phyloP scores from a whole-genome alignment of 2,797 vertebrate genomes.

The Phaenicophaeus curvirostris region DNA sequence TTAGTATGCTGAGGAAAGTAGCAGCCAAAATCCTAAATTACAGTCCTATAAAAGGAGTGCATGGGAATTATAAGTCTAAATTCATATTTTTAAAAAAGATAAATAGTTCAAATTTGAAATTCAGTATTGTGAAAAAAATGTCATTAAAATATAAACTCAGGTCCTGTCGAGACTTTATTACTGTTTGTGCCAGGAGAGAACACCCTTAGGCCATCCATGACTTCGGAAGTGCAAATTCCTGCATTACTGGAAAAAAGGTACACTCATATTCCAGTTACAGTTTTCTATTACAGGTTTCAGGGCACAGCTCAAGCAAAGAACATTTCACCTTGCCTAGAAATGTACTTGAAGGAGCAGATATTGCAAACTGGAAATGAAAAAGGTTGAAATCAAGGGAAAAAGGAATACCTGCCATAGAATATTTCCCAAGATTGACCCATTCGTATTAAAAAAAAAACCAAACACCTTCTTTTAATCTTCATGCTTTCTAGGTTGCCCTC shows the following conservation, averaged over 20 bases:
- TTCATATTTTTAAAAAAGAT: background rate
- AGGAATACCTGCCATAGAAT: background rate
- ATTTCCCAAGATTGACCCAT: background rate
- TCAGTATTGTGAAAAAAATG: background rate
- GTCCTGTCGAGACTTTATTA: background rate
- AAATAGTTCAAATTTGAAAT: background rate
- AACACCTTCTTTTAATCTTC: background rate
- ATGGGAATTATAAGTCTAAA: background rate
- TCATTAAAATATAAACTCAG: background rate
- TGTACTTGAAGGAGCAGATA: background rate
- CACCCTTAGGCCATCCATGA: accelerated
- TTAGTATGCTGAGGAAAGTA: background rate
- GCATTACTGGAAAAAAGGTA: background rate
- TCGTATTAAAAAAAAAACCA: background rate
- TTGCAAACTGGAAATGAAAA: background rate
- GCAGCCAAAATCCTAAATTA: background rate
- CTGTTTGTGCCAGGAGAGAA: background rate
- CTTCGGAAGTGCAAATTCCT: background rate
- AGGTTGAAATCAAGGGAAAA: background rate
- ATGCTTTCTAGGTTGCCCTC: background rate
- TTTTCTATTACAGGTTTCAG: background rate
- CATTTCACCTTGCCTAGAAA: background rate
- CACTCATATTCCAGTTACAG: background rate
- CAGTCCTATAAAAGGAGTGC: background rate
- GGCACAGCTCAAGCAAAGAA: background rate